These are phyloP conservation scores for Ellobium chinense DNA, from an alignment of 2,888 invertebrate genomes.

Conservation along the genomic window DNA sequence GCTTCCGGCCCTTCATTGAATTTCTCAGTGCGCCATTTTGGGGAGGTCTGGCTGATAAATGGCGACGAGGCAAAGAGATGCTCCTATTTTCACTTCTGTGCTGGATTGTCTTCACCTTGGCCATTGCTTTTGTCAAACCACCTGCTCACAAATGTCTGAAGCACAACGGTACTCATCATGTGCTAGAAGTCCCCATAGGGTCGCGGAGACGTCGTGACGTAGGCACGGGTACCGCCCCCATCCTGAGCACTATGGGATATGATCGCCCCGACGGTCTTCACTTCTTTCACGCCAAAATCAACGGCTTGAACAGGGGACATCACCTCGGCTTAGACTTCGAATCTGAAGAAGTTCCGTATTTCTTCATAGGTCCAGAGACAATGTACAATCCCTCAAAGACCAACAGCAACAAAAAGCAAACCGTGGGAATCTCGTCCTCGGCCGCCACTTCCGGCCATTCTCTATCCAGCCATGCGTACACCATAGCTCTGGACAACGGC, in stretches of 20 bases:
- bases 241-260: not conserved
- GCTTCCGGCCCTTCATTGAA: slow-evolving; percentile 97
- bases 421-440: not conserved
- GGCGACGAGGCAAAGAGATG: slow-evolving; percentile 83
- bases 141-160: slow-evolving; percentile 93
- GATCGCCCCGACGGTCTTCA: not conserved
- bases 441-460: not conserved
- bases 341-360: not conserved
- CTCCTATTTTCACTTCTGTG: slow-evolving; percentile 93
- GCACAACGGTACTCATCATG: slow-evolving; percentile 83
- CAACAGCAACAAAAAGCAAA: not conserved
- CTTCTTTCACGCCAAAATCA: not conserved
- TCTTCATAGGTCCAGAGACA: not conserved
- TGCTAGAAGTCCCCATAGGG: slow-evolving; percentile 56
- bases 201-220: slow-evolving; percentile 42
- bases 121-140: slow-evolving; percentile 96
- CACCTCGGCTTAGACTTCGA: too few relatives aligned
- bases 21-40: slow-evolving; percentile 98
- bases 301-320: not conserved
- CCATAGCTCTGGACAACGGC: not conserved
- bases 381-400: not conserved
- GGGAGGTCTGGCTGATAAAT: slow-evolving; percentile 95
- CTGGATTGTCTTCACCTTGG: slow-evolving; percentile 98
- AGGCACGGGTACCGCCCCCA: not conserved
- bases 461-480: not conserved